Evolutionary conservation across 2,888 invertebrate genomes (phyloP), one percentile per base, ranked within the genome.

Genomic region (Diachrysia chrysitis): DNA sequence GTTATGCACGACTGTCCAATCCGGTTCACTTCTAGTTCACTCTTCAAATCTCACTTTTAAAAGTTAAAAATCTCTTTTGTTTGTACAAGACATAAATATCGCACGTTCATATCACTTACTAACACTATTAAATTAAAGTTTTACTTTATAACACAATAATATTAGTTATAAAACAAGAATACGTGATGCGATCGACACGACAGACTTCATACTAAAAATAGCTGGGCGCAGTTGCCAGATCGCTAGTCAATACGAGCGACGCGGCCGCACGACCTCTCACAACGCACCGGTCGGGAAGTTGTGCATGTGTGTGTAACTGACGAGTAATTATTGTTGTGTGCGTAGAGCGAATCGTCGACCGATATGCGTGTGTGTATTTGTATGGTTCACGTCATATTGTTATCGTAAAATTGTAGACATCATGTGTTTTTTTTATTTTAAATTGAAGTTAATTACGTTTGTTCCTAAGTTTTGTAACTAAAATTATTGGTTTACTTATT

Each of bases 141-240:
- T 7, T 0, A n/a, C 19, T 17, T 58, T 14, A 60, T 63, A 58
- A 54, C 46, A 67, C 42, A 54, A 62, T 54, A 46, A 56, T 25
- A 17, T 53, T 35, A 17, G 48, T 10, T 3, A 14, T n/a, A 59
- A 9, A 56, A 56, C 58, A 37, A 61, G 68, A 60, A 70, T 71
- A 73, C 75, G 78, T 76, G 67, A 73, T 66, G 62, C 81, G 74
- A 78, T 67, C 78, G 66, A 80, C 78, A 69, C 81, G 78, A 79
- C 69, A 73, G 51, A 64, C 69, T 62, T 55, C 67, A 55, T 46
- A 81, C 82, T 79, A 79, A 81, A 80, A 78, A 71, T 75, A 78
- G 62, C 54, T 32, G 35, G 19, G 63, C 63, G 55, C 7, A 46
- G 81, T 80, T 79, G 78, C 74, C 69, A 75, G 72, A 63, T 68